These are phyloP conservation scores for Trinorchestia longiramus DNA, from an alignment of 1,140 invertebrate genomes.

Conservation along the genomic window DNA sequence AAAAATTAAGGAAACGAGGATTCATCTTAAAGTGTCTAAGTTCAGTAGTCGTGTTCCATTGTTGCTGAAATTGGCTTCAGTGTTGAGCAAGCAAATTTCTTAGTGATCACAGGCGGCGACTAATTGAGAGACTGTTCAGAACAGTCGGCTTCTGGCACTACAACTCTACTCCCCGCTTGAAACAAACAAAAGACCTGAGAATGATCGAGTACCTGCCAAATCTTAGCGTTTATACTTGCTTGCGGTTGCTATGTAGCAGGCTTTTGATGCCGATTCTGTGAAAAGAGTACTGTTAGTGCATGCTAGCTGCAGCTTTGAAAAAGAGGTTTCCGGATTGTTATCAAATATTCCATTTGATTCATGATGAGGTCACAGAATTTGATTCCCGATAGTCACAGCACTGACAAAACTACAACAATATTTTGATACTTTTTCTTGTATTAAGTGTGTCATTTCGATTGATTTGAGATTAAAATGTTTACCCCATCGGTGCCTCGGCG, in stretches of 20 bases:
- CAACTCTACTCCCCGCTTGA: not conserved
- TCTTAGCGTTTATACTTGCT: not conserved
- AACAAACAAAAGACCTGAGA: not conserved
- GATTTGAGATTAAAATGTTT: not conserved
- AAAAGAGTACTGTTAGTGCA: not conserved
- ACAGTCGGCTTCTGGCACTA: not conserved
- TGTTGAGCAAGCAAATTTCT: not conserved
- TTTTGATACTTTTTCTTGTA: not conserved
- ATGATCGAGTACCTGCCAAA: not conserved
- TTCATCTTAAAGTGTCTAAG: constrained; percentile 28
- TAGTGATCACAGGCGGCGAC: not conserved
- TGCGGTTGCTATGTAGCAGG: not conserved
- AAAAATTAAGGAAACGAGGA: not conserved
- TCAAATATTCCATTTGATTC: not conserved
- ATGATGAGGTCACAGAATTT: not conserved
- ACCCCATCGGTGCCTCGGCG: not conserved
- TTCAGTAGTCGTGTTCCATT: constrained; percentile 37
- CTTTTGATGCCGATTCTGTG: not conserved
- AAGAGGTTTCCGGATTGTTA: not conserved
- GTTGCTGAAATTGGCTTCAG: constrained; percentile 20
- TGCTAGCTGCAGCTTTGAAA: not conserved
- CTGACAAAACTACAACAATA: not conserved
- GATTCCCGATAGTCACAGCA: not conserved
- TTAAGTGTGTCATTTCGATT: not conserved
- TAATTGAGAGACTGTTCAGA: not conserved